Base-by-base conservation (phyloP, 2,888 invertebrate genomes). In the Megastigmus dorsalis region DNA sequence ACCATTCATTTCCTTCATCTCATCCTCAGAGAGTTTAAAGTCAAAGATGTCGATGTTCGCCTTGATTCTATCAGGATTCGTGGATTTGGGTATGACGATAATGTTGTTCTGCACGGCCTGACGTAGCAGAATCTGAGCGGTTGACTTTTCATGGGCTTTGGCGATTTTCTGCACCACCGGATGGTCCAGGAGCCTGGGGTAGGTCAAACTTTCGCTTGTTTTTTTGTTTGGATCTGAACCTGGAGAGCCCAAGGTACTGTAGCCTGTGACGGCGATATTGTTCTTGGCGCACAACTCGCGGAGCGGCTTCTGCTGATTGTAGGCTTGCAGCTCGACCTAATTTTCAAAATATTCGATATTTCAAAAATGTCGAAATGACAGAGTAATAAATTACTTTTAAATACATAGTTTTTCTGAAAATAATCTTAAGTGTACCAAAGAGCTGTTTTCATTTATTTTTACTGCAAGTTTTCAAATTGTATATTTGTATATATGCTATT, bases 31-130 rank as follows among this genome's bases (percentile, higher is more conserved):
- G 69, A 94, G 81, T 78, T 91, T 90, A 83, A 93, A 93, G 84
- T 93, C 90, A 79, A 92, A 93, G 74, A 94, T 88, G 69, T 92
- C 88, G 65, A 93, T 90, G 82, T 95, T 95, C 82, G 92, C 90
- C 88, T 91, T 90, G 30, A 95, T 90, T 81, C 95, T 90, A 7
- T 90, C 85, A 1, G 92, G 91, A 82, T 92, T 93, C 0, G 92
- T 90, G 85, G 95, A 95, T 88, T 95, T 95, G 15, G 95, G 95
- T 82, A 95, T 94, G 13, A 94, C 93, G 45, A 91, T 90, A 43
- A 95, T 89, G 41, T 91, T 91, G 79, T 92, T 90, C 83, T 93
- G 93, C 0, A 93, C 88, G 60, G 94, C 87, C 83, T 92, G 93
- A 76, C 92, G 89, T n/a, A 95, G 88, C 57, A 94, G 86, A 59